Base-by-base conservation (phyloP, 2,888 invertebrate species). In the Nomada ruficornis region DNA sequence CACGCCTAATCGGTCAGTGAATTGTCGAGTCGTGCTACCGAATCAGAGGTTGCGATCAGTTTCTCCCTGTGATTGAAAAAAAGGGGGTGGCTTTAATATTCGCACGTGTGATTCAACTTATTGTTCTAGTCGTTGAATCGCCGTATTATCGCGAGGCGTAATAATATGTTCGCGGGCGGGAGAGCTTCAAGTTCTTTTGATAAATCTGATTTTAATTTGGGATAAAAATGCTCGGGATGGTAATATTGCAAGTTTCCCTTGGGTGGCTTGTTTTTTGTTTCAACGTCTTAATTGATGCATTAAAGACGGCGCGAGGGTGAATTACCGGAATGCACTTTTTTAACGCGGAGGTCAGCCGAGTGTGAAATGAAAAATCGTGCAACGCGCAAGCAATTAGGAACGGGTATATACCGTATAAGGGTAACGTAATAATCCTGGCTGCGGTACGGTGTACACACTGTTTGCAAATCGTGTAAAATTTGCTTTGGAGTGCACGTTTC, bases 401-500 rank as follows among this genome's bases (percentile, higher is more conserved):
- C 60, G 60, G 73, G 29, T 60, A 26, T 23, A 60, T 60, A 60
- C 44, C 44, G 13, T n/a, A 18, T 64, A 77, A 59, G 57, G 52
- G 64, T 47, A 29, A 29, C 57, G 20, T 57, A 59, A 79, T 60
- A 64, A 64, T 29, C 59, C 57, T 10, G 29, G 50, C 44, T 26
- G 50, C n/a, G 29, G 52, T 23, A 70, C 20, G 52, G 11, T 18
- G 50, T 63, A 36, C 42, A 18, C 29, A 11, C 47, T 59, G 70
- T 80, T 65, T 78, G 50, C 64, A 60, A 78, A 80, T 65, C 70
- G 36, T 20, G 42, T 36, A 44, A 80, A 80, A 79, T 80, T 80
- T 79, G 55, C 65, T 67, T 47, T 67, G 65, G 71, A 54, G 60
- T 62, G 55, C 79, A 71, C 65, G 80, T 60, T 78, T 60, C 79